Evolutionary conservation across 2,888 invertebrate genomes (phyloP).

Genomic region (Alviniconcha strummeri): DNA sequence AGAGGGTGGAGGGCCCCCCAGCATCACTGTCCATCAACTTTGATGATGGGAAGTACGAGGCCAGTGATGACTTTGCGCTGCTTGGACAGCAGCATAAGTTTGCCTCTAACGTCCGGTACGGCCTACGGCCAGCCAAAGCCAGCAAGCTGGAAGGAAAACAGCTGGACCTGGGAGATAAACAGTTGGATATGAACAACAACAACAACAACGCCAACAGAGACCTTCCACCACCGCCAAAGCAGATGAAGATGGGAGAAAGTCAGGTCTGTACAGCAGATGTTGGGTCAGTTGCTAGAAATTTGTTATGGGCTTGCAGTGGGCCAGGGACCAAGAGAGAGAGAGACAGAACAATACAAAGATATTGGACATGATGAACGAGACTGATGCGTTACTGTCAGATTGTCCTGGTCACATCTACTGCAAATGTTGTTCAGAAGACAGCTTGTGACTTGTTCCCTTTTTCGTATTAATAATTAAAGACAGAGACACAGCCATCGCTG

Average conservation of each 20-base stretch:
- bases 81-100: constrained; percentile 69
- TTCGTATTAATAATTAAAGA: no score
- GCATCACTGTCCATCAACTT: constrained; percentile 57
- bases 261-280: constrained; percentile 6
- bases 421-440: no score
- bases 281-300: no score
- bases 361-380: no score
- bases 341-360: no score
- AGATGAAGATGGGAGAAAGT: constrained; percentile 24
- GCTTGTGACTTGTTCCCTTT: no score
- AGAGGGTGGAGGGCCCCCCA: constrained; percentile 55
- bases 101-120: constrained; percentile 63
- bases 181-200: not conserved
- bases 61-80: constrained; percentile 61
- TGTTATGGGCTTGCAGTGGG: no score
- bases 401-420: no score
- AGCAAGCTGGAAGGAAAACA: not conserved
- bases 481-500: no score
- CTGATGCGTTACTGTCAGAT: no score
- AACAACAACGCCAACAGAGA: constrained; percentile 5
- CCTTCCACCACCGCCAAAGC: constrained; percentile 6
- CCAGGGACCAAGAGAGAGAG: no score
- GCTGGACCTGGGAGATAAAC: not conserved
- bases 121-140: constrained; percentile 36
- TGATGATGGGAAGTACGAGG: constrained; percentile 39